Evolutionary conservation across 2,797 vertebrate genomes (phyloP).

Genomic region (Poecile montanus): DNA sequence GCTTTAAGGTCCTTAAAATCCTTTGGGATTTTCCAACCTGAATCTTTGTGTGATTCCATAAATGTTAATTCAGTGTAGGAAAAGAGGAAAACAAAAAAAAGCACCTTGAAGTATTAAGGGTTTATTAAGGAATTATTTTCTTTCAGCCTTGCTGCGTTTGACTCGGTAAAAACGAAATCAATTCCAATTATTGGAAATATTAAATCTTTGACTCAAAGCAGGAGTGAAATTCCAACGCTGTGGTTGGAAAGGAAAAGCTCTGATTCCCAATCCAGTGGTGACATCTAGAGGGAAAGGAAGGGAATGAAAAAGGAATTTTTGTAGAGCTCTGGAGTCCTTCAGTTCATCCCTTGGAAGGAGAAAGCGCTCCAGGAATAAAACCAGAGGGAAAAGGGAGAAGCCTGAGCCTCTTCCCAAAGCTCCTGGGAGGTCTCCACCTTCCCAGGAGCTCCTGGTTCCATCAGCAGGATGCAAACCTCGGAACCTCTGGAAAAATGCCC

Average conservation of each 20-base stretch:
- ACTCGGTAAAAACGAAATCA: fast-evolving
- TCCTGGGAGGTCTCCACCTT: neutral
- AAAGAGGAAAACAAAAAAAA: neutral
- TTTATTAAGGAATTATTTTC: neutral
- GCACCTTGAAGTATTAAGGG: neutral
- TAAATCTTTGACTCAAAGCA: neutral
- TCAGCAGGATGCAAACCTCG: neutral
- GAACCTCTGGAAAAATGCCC: neutral
- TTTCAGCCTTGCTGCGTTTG: neutral
- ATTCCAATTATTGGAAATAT: neutral
- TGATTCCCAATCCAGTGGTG: neutral
- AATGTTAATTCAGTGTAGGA: neutral
- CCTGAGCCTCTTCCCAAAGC: neutral
- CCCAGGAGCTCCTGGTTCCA: neutral
- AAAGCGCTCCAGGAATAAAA: neutral
- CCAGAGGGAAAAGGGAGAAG: neutral
- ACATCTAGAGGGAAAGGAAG: slow-evolving; percentile 25
- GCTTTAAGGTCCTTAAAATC: neutral
- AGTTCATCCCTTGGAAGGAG: neutral
- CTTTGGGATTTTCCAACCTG: neutral
- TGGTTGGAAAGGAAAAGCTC: neutral
- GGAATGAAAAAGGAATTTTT: neutral
- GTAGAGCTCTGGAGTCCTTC: neutral
- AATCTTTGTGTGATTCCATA: neutral
- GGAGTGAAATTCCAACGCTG: fast-evolving